phyloP scores from a whole-genome alignment of 2,113 vertebrate species.

The Cyrtonyx montezumae region DNA sequence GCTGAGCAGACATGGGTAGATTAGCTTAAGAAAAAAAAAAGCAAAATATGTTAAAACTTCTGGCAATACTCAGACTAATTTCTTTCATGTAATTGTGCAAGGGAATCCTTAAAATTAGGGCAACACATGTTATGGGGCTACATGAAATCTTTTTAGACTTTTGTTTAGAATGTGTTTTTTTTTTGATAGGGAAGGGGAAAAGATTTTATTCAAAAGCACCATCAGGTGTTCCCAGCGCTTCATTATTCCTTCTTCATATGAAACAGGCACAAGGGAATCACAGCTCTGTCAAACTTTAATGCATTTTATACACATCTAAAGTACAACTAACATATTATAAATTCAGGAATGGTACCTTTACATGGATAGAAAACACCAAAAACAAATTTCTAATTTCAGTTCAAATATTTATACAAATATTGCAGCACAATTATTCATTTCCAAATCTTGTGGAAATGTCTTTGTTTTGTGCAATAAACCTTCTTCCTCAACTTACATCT shows the following conservation, averaged over 20 bases:
- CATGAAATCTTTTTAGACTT: background rate
- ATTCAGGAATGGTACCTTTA: background rate
- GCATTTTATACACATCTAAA: background rate
- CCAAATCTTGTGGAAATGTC: background rate
- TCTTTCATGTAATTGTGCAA: background rate
- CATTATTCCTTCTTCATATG: background rate
- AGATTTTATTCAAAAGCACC: background rate
- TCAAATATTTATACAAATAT: background rate
- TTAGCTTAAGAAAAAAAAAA: background rate
- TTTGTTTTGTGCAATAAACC: background rate
- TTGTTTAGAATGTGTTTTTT: background rate
- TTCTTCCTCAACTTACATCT: background rate
- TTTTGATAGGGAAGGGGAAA: background rate
- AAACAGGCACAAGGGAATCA: background rate
- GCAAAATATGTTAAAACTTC: background rate
- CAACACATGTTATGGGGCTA: rapidly evolving
- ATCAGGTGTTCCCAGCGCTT: background rate
- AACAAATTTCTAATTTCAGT: background rate
- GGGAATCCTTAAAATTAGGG: background rate
- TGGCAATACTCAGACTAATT: background rate
- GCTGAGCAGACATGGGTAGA: background rate
- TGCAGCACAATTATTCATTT: background rate
- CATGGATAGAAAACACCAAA: background rate
- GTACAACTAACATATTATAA: rapidly evolving
- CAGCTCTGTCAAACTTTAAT: background rate